These are phyloP conservation scores for Pseudanteris insignis DNA, from an alignment of 2,888 invertebrate species.

Conservation along the genomic window DNA sequence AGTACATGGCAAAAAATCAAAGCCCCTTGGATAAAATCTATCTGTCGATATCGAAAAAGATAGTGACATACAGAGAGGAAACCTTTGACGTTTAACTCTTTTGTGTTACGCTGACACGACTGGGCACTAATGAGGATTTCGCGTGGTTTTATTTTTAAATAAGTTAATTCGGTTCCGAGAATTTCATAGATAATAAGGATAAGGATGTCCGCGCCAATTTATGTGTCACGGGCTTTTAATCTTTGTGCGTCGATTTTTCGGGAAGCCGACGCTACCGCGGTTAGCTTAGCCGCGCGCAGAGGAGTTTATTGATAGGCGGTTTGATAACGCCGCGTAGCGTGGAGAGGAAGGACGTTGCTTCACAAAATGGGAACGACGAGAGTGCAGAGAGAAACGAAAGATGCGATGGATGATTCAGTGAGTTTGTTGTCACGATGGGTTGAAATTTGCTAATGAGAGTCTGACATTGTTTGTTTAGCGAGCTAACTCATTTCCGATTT, in stretches of 20 bases:
- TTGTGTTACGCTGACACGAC: slow-evolving; percentile 26
- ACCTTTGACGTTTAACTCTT: slow-evolving; percentile 26
- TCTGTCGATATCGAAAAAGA: slow-evolving; percentile 33
- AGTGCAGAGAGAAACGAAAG: no score
- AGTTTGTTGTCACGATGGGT: no score
- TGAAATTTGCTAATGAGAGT: no score
- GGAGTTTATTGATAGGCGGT: no score
- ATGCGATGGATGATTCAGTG: no score
- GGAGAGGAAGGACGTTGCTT: no score
- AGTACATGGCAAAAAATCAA: slow-evolving; percentile 13
- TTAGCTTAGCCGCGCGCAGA: no score
- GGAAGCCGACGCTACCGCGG: no score
- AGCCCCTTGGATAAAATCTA: slow-evolving; percentile 21
- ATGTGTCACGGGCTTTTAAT: neutral
- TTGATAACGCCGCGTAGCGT: no score
- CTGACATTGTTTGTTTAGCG: no score
- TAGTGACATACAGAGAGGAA: slow-evolving; percentile 33
- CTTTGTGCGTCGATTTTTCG: neutral
- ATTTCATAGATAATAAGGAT: slow-evolving; percentile 6
- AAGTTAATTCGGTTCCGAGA: slow-evolving; percentile 21
- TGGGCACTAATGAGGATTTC: slow-evolving; percentile 35
- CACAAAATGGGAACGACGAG: no score
- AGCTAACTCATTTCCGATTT: neutral
- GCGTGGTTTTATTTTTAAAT: slow-evolving; percentile 16
- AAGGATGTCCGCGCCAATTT: neutral